A percentile compares a stretch with the other conserved stretches of the same genome.
Conservation (phyloP, 2,888 invertebrate species). For the Gandaritis pyraliata region DNA sequence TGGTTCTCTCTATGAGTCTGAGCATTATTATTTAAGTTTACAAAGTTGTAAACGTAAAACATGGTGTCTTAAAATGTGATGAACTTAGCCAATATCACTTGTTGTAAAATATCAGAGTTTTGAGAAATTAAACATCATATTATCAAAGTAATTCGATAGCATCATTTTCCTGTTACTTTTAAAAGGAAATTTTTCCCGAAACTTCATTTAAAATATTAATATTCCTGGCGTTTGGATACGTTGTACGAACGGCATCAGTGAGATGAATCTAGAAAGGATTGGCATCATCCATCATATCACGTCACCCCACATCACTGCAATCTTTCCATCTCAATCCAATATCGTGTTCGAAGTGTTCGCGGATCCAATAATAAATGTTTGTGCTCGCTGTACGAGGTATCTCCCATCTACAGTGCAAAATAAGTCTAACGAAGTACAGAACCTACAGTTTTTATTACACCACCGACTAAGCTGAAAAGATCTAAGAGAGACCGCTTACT, state of each 20-base stretch:
- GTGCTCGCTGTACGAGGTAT: constrained; percentile 28
- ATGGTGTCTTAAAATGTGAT: no score
- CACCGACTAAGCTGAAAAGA: no score
- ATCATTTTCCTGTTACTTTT: no score
- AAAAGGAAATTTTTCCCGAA: background rate
- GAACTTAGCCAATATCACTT: no score
- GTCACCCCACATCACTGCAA: constrained; percentile 58
- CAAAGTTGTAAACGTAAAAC: no score
- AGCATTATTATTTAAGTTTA: no score
- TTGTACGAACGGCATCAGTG: constrained; percentile 34
- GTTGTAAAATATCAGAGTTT: no score
- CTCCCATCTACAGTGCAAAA: constrained; percentile 3
- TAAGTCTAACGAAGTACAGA: background rate
- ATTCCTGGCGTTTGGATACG: constrained; percentile 10
- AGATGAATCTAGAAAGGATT: constrained; percentile 54
- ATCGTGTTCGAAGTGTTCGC: constrained; percentile 51
- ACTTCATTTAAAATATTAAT: constrained; percentile 22
- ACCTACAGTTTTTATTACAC: background rate
- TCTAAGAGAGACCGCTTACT: no score
- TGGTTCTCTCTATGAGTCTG: background rate
- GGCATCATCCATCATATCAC: constrained; percentile 56
- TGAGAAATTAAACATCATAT: no score
- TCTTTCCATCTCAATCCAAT: constrained; percentile 62
- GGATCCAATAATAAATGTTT: constrained; percentile 45
- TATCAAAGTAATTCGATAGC: no score